Percentiles rank a stretch among this genome's conserved stretches.
These are phyloP conservation scores for Desmophyllum pertusum DNA, from an alignment of 92 coral and sea anemone genomes.

Conservation along the genomic window DNA sequence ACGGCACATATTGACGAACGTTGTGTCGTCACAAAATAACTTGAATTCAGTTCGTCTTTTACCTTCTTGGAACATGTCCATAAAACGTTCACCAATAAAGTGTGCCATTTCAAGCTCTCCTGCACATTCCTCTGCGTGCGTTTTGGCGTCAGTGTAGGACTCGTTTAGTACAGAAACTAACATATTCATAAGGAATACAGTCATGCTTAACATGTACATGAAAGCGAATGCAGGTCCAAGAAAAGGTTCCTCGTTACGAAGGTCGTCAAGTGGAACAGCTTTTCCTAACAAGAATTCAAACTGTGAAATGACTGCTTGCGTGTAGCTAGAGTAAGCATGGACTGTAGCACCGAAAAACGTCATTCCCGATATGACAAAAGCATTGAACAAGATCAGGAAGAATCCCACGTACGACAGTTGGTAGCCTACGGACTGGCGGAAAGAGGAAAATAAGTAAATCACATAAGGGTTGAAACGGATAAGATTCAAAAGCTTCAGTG, in stretches of 20 bases:
- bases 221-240: constrained; percentile 10
- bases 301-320: neutral
- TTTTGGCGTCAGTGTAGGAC: constrained; percentile 30
- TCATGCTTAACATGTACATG: neutral
- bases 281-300: constrained; percentile 6
- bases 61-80: neutral
- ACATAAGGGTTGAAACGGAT: constrained; percentile 27
- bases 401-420: neutral
- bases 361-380: neutral
- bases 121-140: constrained; percentile 6
- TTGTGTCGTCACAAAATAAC: constrained; percentile 16
- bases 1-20: neutral
- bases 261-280: neutral
- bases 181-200: constrained; percentile 33
- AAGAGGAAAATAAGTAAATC: neutral
- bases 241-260: neutral
- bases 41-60: neutral
- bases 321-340: neutral
- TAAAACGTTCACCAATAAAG: constrained; percentile 19
- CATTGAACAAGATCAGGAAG: neutral
- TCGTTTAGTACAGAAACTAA: constrained; percentile 45
- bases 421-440: neutral
- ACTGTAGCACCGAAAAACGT: neutral
- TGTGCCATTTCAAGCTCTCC: constrained; percentile 47
- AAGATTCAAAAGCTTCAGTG: neutral